Evolutionary conservation across 2,797 vertebrate genomes (phyloP), one percentile per base, ranked within the genome.

Genomic region (Zenarchopterus dispar): DNA sequence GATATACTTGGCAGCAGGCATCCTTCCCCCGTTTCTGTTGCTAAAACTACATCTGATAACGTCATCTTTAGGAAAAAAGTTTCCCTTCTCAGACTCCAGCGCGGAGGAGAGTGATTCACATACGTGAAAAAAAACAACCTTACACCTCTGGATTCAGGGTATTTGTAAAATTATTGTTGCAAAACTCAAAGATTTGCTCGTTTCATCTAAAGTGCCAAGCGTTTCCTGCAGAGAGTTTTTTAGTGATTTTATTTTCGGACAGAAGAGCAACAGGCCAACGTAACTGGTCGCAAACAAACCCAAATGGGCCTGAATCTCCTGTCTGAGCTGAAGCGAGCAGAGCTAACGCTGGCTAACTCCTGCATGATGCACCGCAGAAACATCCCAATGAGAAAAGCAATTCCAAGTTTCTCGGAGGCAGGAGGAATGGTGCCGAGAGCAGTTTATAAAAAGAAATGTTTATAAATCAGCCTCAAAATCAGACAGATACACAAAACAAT

Each of bases 341-440:
- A 84, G 71, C 77, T 83, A 87, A 89, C 86, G 77, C 76, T 74
- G 82, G 81, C 77, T 69, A 49, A 62, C 67, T 83, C 68, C 73
- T 72, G 73, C 43, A 63, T 73, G 84, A 88, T 46, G 84, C 70
- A 75, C 74, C 78, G 73, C 76, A 75, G 60, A 54, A 82, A 80
- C 78, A 82, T 71, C 57, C 10, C 19, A 83, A 83, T 73, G 73
- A 84, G 70, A 88, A 81, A 84, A 83, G 83, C 76, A 80, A 85
- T 87, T 83, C 77, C 24, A 61, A 68, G 33, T 62, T 86, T 67
- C 77, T 63, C 36, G 23, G 22, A 52, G 66, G 66, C 57, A 53
- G 47, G 48, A 43, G 47, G 33, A 42, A 43, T 54, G 63, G 68
- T 60, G 62, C 55, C 61, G 44, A 65, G 81, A 73, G 56, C 62